These are phyloP conservation scores for Orientallactaga sibirica DNA, from an alignment of 2,797 vertebrate species.

Conservation along the genomic window DNA sequence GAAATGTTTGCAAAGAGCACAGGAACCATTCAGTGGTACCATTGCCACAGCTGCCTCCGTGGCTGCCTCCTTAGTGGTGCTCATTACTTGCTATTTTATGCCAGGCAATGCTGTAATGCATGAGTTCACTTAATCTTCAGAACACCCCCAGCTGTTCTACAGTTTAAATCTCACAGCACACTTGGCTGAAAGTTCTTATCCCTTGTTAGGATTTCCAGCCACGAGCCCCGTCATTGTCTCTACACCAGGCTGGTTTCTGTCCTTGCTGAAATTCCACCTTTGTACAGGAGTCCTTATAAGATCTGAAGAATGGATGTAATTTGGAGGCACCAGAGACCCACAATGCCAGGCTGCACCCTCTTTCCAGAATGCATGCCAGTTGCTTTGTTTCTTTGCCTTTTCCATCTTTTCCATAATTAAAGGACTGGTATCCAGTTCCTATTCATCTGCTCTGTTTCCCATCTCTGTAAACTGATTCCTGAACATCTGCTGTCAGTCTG, in stretches of 20 bases:
- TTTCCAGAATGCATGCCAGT: background rate
- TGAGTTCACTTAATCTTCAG: background rate
- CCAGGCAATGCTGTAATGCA: background rate
- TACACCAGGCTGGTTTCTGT: background rate
- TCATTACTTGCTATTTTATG: background rate
- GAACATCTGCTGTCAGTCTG: constrained; percentile 6
- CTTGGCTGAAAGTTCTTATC: constrained; percentile 25
- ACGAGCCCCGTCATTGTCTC: background rate
- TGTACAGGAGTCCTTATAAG: background rate
- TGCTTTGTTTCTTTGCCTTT: constrained; percentile 46
- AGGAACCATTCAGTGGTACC: background rate
- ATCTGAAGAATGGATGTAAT: background rate
- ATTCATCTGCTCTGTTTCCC: constrained; percentile 48
- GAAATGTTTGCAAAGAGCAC: background rate
- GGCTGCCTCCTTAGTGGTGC: background rate
- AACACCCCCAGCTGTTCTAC: background rate
- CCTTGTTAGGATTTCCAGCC: constrained; percentile 8
- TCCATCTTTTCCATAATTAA: constrained; percentile 80
- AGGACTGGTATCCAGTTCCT: constrained; percentile 67
- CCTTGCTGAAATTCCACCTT: constrained; percentile 6
- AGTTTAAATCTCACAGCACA: background rate
- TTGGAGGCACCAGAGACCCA: background rate
- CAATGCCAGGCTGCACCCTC: background rate
- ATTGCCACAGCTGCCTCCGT: background rate
- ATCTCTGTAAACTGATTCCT: constrained; percentile 71